These are phyloP conservation scores for Typhlichthys eigenmanni DNA, from an alignment of 2,797 vertebrate species.

Conservation along the genomic window DNA sequence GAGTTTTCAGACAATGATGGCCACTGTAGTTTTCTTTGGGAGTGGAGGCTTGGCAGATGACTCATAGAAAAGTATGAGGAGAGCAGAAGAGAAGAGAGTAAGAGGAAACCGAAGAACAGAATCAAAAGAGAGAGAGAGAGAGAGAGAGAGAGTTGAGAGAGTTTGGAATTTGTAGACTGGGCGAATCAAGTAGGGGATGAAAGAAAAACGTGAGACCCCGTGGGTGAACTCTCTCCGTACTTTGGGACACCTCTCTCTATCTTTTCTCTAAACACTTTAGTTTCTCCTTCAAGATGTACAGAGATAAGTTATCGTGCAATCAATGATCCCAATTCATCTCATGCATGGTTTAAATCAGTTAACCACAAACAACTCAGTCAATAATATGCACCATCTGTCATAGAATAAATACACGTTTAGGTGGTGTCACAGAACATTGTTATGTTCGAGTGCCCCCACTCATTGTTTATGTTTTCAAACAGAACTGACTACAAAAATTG, in stretches of 20 bases:
- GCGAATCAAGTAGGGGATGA: conserved; percentile 49
- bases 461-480: too few relatives aligned
- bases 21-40: conserved; percentile 67
- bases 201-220: conserved; percentile 46
- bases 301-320: conserved; percentile 42
- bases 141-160: conserved; percentile 22
- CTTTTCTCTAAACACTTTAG: conserved; percentile 7
- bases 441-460: too few relatives aligned
- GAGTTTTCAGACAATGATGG: conserved; percentile 65
- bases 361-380: conserved; percentile 34
- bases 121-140: conserved; percentile 16
- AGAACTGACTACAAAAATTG: too few relatives aligned
- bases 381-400: not conserved
- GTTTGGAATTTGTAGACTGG: conserved; percentile 39
- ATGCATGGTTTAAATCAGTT: conserved; percentile 47
- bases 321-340: conserved; percentile 42
- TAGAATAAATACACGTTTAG: too few relatives aligned
- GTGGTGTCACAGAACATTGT: too few relatives aligned
- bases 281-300: conserved; percentile 14
- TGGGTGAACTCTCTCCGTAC: conserved; percentile 50
- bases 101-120: conserved; percentile 23
- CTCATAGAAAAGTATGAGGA: conserved; percentile 70
- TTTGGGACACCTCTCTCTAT: conserved; percentile 36
- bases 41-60: conserved; percentile 72
- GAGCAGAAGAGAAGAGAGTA: not conserved